These are phyloP conservation scores for Psettodes erumei DNA, from an alignment of 2,113 vertebrate genomes.

Conservation along the genomic window DNA sequence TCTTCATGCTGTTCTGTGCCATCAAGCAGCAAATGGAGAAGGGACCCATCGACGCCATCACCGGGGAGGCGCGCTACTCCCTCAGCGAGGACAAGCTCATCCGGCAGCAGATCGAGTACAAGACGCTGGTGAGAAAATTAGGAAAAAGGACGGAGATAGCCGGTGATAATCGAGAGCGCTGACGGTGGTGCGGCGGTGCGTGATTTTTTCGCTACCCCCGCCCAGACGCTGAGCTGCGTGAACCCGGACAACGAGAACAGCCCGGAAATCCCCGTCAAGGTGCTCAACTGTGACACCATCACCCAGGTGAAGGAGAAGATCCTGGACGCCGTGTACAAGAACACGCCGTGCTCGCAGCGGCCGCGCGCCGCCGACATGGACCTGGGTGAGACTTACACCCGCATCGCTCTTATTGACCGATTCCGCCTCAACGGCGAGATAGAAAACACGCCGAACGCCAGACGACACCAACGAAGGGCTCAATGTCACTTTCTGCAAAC, in stretches of 20 bases:
- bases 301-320: slow-evolving; percentile 97
- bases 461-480: slow-evolving; percentile 45
- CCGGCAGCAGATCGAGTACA: slow-evolving; percentile 96
- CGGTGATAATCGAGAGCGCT: too few relatives aligned
- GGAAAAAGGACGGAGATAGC: not conserved
- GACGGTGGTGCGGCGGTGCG: too few relatives aligned
- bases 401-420: too few relatives aligned
- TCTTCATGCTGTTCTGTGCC: slow-evolving; percentile 97
- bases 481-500: slow-evolving; percentile 18
- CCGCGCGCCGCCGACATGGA: slow-evolving; percentile 93
- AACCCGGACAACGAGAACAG: slow-evolving; percentile 96
- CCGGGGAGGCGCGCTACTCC: slow-evolving; percentile 93
- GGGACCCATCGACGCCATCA: slow-evolving; percentile 94
- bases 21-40: slow-evolving; percentile 99
- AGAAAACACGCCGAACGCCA: too few relatives aligned
- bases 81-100: slow-evolving; percentile 97
- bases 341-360: slow-evolving; percentile 91
- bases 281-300: slow-evolving; percentile 94
- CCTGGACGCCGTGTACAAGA: slow-evolving; percentile 93
- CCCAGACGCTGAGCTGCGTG: slow-evolving; percentile 92
- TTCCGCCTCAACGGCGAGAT: too few relatives aligned
- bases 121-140: slow-evolving; percentile 88
- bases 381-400: slow-evolving; percentile 85
- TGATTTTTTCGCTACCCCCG: not conserved
- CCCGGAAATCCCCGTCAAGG: slow-evolving; percentile 93